A percentile compares a stretch with the other conserved stretches of the same genome.
These are phyloP conservation scores for Leptodactylus fallax DNA, from an alignment of 2,797 vertebrate species.

Conservation along the genomic window DNA sequence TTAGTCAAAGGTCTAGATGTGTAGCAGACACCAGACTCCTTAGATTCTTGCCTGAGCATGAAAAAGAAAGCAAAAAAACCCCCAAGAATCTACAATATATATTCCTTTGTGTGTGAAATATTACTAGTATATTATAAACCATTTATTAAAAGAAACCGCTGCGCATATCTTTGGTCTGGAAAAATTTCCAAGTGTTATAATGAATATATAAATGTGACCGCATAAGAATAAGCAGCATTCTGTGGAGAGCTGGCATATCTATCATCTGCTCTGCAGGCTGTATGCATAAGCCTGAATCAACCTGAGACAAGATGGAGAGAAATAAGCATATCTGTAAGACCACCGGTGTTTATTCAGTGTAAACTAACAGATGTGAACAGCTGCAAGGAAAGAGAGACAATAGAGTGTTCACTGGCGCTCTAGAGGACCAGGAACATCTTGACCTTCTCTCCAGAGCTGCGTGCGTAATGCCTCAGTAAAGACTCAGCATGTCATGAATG, in stretches of 20 bases:
- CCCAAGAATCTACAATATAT: not conserved
- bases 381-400: constrained; percentile 28
- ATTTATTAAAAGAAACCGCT: constrained; percentile 16
- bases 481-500: not conserved
- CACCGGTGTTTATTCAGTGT: constrained; percentile 42
- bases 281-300: constrained; percentile 22
- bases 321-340: constrained; percentile 23
- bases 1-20: not conserved
- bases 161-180: not conserved
- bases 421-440: not conserved
- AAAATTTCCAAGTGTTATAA: constrained; percentile 24
- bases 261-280: constrained; percentile 51
- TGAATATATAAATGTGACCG: constrained; percentile 31
- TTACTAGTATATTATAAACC: constrained; percentile 26
- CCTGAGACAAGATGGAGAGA: not conserved
- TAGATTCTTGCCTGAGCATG: not conserved
- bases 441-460: not conserved
- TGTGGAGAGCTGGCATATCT: constrained; percentile 28
- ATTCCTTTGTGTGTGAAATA: not conserved
- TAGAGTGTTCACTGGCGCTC: not conserved
- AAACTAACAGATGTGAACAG: constrained; percentile 49
- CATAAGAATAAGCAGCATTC: constrained; percentile 42
- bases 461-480: not conserved
- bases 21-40: not conserved
- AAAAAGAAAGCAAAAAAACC: not conserved